Conservation (phyloP, 1,140 invertebrate species). For the Arctopsyche grandis region DNA sequence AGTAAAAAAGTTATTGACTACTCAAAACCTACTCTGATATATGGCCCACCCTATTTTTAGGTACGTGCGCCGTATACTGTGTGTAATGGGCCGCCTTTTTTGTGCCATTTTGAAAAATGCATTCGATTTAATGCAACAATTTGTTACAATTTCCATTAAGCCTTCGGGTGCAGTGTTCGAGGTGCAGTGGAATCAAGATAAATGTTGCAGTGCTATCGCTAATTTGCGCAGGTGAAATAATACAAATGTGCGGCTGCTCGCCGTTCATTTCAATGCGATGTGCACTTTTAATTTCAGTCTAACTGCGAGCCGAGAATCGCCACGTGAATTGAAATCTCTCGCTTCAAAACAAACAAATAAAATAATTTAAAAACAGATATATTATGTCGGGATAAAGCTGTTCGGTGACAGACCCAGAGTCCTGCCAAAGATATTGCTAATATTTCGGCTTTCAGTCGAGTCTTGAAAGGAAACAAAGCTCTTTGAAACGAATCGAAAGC, state of each 20-base stretch:
- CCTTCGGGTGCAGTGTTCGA: neutral
- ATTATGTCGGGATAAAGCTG: no score
- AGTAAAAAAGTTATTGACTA: no score
- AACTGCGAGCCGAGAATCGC: no score
- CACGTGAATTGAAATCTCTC: no score
- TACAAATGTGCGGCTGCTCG: neutral
- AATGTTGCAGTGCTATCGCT: conserved; percentile 13
- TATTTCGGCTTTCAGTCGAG: neutral
- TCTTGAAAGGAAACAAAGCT: neutral
- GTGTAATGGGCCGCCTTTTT: no score
- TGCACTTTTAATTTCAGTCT: conserved; percentile 1
- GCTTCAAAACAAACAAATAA: no score
- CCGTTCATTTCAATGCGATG: neutral
- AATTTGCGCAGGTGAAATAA: conserved; percentile 19
- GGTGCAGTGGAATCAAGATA: neutral
- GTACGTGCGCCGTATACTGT: no score
- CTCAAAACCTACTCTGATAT: no score
- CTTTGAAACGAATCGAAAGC: conserved; percentile 8
- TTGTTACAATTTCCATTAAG: conserved; percentile 20
- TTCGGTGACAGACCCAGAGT: neutral
- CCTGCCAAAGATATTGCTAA: neutral
- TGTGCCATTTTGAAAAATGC: neutral
- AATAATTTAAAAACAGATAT: no score
- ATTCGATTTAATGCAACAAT: neutral
- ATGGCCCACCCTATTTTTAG: no score